phyloP scores from a whole-genome alignment of 2,888 invertebrate species.

The Lymantria monacha region DNA sequence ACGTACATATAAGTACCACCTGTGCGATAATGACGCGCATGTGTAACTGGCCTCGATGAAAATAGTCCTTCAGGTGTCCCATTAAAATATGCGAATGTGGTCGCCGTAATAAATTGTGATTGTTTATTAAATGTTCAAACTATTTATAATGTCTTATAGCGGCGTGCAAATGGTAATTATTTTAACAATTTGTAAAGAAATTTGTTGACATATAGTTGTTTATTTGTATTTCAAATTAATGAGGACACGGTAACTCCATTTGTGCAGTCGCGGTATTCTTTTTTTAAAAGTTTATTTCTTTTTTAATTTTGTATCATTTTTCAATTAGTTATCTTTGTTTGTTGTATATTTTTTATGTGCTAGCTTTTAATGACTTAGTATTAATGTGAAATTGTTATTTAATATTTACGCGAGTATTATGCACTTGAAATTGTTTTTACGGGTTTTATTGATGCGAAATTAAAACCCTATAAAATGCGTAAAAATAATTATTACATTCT shows the following conservation, averaged over 20 bases:
- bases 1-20: constrained; percentile 20
- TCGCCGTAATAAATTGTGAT: constrained; percentile 44
- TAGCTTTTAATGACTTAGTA: too few species aligned
- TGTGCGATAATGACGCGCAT: constrained; percentile 34
- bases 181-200: constrained; percentile 26
- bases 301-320: background rate
- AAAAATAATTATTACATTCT: too few species aligned
- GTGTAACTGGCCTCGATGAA: constrained; percentile 44
- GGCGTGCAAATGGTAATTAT: constrained; percentile 23
- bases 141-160: constrained; percentile 29
- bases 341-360: background rate
- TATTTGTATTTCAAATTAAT: constrained; percentile 19
- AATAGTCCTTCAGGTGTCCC: constrained; percentile 53
- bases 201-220: constrained; percentile 28
- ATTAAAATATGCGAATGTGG: constrained; percentile 31
- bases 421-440: too few species aligned
- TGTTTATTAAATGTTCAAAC: constrained; percentile 35
- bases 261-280: constrained; percentile 1
- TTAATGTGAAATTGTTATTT: too few species aligned
- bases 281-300: background rate
- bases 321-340: background rate
- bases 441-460: too few species aligned
- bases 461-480: too few species aligned
- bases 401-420: too few species aligned
- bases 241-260: constrained; percentile 22